A percentile compares a stretch with the other conserved stretches of the same genome.
Conservation (phyloP, 2,888 invertebrate species). For the Zeuzera pyrina region DNA sequence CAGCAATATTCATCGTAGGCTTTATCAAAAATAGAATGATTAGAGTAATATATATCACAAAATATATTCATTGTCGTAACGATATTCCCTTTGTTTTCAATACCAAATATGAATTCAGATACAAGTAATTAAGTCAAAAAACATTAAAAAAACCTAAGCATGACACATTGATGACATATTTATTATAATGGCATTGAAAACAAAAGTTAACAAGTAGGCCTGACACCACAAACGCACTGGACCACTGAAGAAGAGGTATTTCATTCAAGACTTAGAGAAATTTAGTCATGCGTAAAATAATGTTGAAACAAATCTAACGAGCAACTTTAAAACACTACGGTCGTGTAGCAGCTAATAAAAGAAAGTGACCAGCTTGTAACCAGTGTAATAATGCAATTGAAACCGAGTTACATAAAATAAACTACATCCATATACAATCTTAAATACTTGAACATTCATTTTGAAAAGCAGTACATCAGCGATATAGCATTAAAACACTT, state of each 20-base stretch:
- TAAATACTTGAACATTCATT: background rate
- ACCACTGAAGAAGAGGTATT: constrained; percentile 69
- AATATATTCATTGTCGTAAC: constrained; percentile 68
- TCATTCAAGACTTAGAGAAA: too few relatives aligned
- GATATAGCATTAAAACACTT: constrained; percentile 37
- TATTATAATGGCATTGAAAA: constrained; percentile 53
- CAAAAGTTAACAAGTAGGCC: constrained; percentile 55
- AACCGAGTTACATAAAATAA: too few relatives aligned
- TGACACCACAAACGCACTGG: constrained; percentile 50
- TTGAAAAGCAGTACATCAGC: constrained; percentile 18
- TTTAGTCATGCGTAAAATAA: too few relatives aligned
- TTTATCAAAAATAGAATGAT: constrained; percentile 73
- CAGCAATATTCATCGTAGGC: constrained; percentile 61
- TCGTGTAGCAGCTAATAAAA: too few relatives aligned
- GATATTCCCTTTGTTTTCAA: constrained; percentile 57
- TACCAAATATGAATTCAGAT: constrained; percentile 27
- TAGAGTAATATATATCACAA: constrained; percentile 70
- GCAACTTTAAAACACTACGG: too few relatives aligned
- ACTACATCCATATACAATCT: background rate
- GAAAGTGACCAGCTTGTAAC: too few relatives aligned
- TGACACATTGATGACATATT: too few relatives aligned
- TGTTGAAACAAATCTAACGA: too few relatives aligned
- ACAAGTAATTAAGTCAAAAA: background rate
- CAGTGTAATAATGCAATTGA: too few relatives aligned
- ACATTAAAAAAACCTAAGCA: background rate